Evolutionary conservation across 2,888 invertebrate genomes (phyloP).

Genomic region (Habroteleia sp.): DNA sequence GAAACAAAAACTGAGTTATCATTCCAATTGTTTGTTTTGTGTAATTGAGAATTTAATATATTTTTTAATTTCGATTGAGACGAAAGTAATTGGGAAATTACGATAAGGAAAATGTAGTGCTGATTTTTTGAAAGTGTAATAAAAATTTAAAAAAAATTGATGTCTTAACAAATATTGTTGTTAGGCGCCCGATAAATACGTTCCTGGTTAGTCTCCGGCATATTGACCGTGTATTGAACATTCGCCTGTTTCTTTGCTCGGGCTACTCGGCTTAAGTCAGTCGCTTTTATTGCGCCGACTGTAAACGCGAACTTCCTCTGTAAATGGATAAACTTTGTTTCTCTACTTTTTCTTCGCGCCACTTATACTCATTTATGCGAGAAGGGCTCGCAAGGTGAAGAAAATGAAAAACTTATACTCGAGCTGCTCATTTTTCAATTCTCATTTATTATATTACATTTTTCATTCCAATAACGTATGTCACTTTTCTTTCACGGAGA

Average conservation of each 20-base stretch:
- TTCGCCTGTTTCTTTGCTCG: slow-evolving; percentile 25
- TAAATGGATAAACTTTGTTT: slow-evolving; percentile 55
- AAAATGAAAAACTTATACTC: slow-evolving; percentile 35
- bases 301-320: slow-evolving; percentile 49
- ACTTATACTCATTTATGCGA: slow-evolving; percentile 38
- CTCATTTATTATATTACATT: slow-evolving; percentile 28
- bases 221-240: slow-evolving; percentile 52
- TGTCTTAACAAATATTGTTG: too few relatives aligned
- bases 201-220: slow-evolving; percentile 3
- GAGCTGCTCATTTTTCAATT: slow-evolving; percentile 31
- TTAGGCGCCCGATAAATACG: slow-evolving; percentile 5
- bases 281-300: slow-evolving; percentile 40
- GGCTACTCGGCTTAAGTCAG: slow-evolving; percentile 35
- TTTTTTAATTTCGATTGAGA: too few relatives aligned
- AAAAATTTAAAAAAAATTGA: too few relatives aligned
- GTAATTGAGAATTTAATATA: too few relatives aligned
- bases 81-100: too few relatives aligned
- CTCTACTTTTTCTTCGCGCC: slow-evolving; percentile 39
- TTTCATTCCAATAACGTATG: slow-evolving; percentile 19
- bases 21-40: too few relatives aligned
- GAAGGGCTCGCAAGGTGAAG: slow-evolving; percentile 20
- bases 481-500: slow-evolving; percentile 1
- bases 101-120: too few relatives aligned
- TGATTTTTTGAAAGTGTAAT: too few relatives aligned
- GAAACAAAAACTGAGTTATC: too few relatives aligned